These are phyloP conservation scores for Diadophis punctatus DNA, from an alignment of 2,113 vertebrate species.

Conservation along the genomic window DNA sequence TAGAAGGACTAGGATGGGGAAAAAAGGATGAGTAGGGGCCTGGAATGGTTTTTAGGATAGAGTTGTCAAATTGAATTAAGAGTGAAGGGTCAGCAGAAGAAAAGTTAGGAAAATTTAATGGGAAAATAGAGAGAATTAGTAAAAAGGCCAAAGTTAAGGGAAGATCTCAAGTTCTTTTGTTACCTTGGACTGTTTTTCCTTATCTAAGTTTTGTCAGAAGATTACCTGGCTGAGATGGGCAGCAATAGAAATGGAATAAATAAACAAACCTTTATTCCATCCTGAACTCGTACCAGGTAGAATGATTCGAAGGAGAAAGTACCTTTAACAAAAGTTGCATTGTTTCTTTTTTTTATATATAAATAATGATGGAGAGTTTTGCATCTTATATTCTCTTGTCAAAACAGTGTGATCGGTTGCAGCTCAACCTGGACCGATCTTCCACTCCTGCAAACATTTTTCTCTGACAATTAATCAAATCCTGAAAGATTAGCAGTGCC, in stretches of 20 bases:
- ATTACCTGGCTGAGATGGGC: no score
- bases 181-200: background rate
- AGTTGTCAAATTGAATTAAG: background rate
- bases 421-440: slow-evolving; percentile 14
- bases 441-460: slow-evolving; percentile 13
- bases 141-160: background rate
- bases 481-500: slow-evolving; percentile 3
- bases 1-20: background rate
- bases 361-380: background rate
- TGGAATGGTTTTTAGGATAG: background rate
- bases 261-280: background rate
- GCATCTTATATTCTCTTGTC: background rate
- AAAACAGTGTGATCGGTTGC: background rate
- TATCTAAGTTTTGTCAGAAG: background rate
- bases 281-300: background rate
- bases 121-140: background rate
- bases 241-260: no score
- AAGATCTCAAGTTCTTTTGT: background rate
- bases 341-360: no score
- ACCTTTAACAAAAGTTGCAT: slow-evolving; percentile 19
- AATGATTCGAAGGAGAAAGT: background rate
- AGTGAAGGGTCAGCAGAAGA: background rate
- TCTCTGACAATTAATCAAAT: background rate
- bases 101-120: background rate
- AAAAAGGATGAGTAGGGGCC: background rate